Percentiles rank a stretch among this genome's conserved stretches.
These are phyloP conservation scores for Crenuchus spilurus DNA, from an alignment of 2,797 vertebrate genomes.

Conservation along the genomic window DNA sequence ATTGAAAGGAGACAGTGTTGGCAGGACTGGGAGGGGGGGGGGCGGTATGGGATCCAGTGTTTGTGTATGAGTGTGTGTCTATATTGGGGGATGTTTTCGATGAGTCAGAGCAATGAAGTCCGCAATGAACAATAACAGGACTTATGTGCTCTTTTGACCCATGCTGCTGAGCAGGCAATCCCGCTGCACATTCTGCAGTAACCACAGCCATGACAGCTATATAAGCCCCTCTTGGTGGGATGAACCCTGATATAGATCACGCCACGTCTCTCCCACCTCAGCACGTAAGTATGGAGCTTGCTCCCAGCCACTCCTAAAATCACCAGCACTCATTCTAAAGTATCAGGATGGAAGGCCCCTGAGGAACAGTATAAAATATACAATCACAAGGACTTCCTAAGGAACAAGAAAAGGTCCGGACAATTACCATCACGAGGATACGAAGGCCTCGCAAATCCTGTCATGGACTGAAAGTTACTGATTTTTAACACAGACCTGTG, in stretches of 20 bases:
- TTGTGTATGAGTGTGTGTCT: slow-evolving; percentile 15
- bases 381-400: neutral
- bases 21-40: neutral
- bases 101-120: slow-evolving; percentile 78
- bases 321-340: neutral
- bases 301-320: slow-evolving; percentile 50
- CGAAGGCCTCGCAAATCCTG: slow-evolving; percentile 23
- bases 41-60: slow-evolving; percentile 48
- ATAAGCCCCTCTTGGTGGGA: slow-evolving; percentile 75
- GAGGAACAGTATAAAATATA: neutral
- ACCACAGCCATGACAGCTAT: slow-evolving; percentile 75
- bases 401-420: neutral
- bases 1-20: neutral
- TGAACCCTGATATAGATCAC: slow-evolving; percentile 75
- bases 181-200: slow-evolving; percentile 73
- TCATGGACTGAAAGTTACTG: slow-evolving; percentile 8
- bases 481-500: slow-evolving; percentile 1
- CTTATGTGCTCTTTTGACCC: slow-evolving; percentile 73
- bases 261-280: slow-evolving; percentile 83
- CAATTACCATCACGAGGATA: neutral
- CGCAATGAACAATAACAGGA: slow-evolving; percentile 69
- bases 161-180: slow-evolving; percentile 87
- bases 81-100: slow-evolving; percentile 65
- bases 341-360: neutral
- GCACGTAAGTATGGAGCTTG: slow-evolving; percentile 83